Conservation (phyloP, 2,113 vertebrate genomes). For the Apodemus sylvaticus region DNA sequence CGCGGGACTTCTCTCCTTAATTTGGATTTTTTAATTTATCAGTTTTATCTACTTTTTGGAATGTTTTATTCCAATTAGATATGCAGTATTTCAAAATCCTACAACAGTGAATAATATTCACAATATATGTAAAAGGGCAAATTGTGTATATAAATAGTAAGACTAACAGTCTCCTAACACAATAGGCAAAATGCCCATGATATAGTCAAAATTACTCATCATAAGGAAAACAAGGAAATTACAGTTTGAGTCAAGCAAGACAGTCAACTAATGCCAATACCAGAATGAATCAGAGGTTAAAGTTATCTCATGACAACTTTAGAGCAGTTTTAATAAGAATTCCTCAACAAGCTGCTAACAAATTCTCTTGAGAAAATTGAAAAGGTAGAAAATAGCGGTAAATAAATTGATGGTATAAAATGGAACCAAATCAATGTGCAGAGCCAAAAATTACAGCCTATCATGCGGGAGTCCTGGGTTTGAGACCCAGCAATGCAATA, state of each 20-base stretch:
- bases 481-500: background rate
- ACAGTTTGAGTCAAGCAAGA: slow-evolving; percentile 28
- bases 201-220: slow-evolving; percentile 5
- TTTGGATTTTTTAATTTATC: background rate
- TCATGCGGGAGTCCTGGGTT: background rate
- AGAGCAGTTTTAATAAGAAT: slow-evolving; percentile 7
- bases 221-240: slow-evolving; percentile 29
- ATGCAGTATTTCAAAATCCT: slow-evolving; percentile 34
- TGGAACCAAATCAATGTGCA: slow-evolving; percentile 43
- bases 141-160: background rate
- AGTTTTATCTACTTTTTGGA: slow-evolving; percentile 45
- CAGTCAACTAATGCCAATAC: slow-evolving; percentile 41
- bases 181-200: slow-evolving; percentile 19
- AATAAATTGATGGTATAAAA: slow-evolving; percentile 29
- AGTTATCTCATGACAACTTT: slow-evolving; percentile 49
- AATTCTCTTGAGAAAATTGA: slow-evolving; percentile 34
- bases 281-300: slow-evolving; percentile 7
- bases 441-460: background rate
- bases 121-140: slow-evolving; percentile 30
- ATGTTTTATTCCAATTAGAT: background rate
- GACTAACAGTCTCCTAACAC: background rate
- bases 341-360: slow-evolving; percentile 35
- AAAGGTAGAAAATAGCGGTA: slow-evolving; percentile 50
- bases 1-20: too few relatives aligned
- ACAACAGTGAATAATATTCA: slow-evolving; percentile 37